Evolutionary conservation across 30 jellyfish, hydroid and myxozoan genomes (phyloP), one percentile per base, ranked within the genome.

Genomic region (Cassiopea andromeda): DNA sequence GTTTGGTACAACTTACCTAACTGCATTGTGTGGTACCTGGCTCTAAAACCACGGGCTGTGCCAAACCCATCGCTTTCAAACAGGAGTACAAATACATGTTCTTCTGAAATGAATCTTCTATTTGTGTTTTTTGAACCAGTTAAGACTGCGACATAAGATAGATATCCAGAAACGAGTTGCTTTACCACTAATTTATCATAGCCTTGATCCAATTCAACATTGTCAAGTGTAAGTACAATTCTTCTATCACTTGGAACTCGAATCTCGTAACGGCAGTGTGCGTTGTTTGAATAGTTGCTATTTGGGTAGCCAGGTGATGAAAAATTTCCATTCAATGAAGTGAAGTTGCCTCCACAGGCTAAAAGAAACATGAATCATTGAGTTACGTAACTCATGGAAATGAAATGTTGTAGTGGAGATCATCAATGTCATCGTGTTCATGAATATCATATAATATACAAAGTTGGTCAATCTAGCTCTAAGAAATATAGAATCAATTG

Each of bases 281-380:
- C 64, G 12, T 54, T 54, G 12, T 54, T 54, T 18, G 60, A 18
- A 46, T 80, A 80, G 47, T 54, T 16, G 47, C 27, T 72, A 27
- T 48, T 27, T 54, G 88, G 88, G 27, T 80, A 80, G 49, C 77
- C 77, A 27, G 88, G 88, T 80, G 88, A 80, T 16, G 78, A 12
- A 60, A 80, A 57, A 59, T 44, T 27, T 16, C 78, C 88, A 18
- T 18, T 46, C 64, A 10, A 54, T 54, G 10, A 6, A 54, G 64
- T 54, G 64, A 54, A 54, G 10, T 0, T 10, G 0, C 64, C 64
- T 54, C 64, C 64, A 10, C 64, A 54, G 10, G 64, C 64, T 54
- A 54, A 54, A 54, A 54, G 10, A 54, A 54, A 54, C 7, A 3
- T 54, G 10, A 54, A 0, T 0, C 38, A 27, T 27, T 27, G 10